Conservation (phyloP, 2,888 invertebrate genomes). For the Holacanthella duospinosa region DNA sequence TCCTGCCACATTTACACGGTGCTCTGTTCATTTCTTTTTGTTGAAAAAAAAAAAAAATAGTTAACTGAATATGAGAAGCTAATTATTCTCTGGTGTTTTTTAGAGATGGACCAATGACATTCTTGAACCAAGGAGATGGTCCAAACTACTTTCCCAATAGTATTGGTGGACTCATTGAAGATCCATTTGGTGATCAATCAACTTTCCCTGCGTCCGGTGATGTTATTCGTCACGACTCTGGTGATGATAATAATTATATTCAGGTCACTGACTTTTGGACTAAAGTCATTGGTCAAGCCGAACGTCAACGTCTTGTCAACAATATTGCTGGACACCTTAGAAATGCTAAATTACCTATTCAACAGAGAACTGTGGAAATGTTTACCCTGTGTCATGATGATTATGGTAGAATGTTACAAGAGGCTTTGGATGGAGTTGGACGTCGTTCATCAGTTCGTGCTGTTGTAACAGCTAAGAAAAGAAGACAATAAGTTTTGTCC, state of each 20-base stretch:
- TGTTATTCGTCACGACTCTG: slow-evolving; percentile 59
- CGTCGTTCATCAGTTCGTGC: not conserved
- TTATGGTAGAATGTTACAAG: not conserved
- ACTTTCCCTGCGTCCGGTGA: slow-evolving; percentile 58
- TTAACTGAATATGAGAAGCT: too few species aligned
- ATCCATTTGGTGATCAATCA: slow-evolving; percentile 53
- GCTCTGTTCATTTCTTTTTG: too few species aligned
- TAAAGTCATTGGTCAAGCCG: slow-evolving; percentile 62
- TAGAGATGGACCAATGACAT: not conserved
- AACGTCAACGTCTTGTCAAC: slow-evolving; percentile 56
- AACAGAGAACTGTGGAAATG: not conserved
- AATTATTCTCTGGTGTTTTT: slow-evolving; percentile 58
- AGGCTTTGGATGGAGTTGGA: not conserved
- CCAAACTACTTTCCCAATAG: slow-evolving; percentile 97
- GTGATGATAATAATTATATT: slow-evolving; percentile 78
- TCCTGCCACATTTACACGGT: not conserved
- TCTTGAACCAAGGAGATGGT: slow-evolving; percentile 64
- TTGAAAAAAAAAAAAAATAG: too few species aligned
- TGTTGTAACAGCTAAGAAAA: not conserved
- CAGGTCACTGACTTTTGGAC: slow-evolving; percentile 72
- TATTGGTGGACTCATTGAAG: slow-evolving; percentile 71
- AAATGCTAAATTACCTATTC: not conserved
- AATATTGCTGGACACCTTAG: slow-evolving; percentile 55
- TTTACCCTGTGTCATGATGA: not conserved
- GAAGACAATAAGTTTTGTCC: too few species aligned